Evolutionary conservation across 2,888 invertebrate species (phyloP), one percentile per base, ranked within the genome.

Genomic region (Drosophila monieri): DNA sequence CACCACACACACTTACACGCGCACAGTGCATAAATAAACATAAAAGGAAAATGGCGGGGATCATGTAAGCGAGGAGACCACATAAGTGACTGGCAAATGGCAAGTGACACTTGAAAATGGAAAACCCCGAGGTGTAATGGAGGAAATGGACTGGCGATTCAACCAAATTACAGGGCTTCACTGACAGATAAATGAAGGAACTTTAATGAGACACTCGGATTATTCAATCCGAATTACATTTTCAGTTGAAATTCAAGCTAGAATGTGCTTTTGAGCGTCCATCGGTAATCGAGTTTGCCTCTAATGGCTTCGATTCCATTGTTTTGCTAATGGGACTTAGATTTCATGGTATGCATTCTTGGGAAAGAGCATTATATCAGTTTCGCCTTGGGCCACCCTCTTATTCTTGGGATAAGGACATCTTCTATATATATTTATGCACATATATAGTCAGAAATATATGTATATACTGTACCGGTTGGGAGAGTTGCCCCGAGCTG

Each of bases 401-500:
- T 18, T 32, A 32, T 27, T n/a, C 47, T n/a, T n/a, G 2, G 32
- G 32, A 32, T 32, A 32, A 32, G 32, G 32, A 32, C 6, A n/a
- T 35, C 35, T 14, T 35, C 32, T 1, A 15, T 30, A 41, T 21
- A 41, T 30, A 32, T 41, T 18, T 32, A 67, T 43, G 27, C 57
- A 18, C 12, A 30, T 21, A 21, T 43, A 43, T 21, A 10, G 9
- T 12, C n/a, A 27, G n/a, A n/a, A 32, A 35, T 56, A 27, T 47
- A 57, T 52, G 41, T 48, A 44, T 46, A 59, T 43, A 30, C 49
- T 23, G 37, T 43, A 37, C 49, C 15, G 37, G 32, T 43, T 35
- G 47, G 35, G 52, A 30, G 54, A 70, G 61, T n/a, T 27, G 80
- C 85, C 77, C 44, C 32, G 32, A 56, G 84, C 62, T 54, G 53